Conservation (phyloP, 1,140 invertebrate species). For the Paracyclopina nana region DNA sequence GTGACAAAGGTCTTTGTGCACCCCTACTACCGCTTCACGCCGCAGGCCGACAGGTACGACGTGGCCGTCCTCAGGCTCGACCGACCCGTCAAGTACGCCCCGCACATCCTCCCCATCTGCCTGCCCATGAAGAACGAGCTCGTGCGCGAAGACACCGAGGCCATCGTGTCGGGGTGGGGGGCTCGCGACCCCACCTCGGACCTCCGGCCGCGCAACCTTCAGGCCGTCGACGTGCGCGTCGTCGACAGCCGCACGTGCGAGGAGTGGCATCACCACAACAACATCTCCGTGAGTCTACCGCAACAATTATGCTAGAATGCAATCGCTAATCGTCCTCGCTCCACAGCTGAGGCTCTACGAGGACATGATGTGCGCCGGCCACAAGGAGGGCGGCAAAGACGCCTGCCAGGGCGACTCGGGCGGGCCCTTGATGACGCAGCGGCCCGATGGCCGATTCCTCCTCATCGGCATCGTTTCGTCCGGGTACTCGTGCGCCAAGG, state of each 20-base stretch:
- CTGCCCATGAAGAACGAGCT: slow-evolving; percentile 61
- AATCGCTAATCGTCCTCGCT: neutral
- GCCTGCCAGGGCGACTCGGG: slow-evolving; percentile 38
- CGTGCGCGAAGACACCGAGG: slow-evolving; percentile 68
- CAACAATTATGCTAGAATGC: slow-evolving; percentile 21
- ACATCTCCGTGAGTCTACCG: slow-evolving; percentile 63
- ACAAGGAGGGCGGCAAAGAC: slow-evolving; percentile 46
- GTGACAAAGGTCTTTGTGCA: slow-evolving; percentile 42
- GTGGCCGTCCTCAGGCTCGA: slow-evolving; percentile 73
- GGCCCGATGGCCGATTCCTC: slow-evolving; percentile 56
- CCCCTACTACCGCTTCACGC: slow-evolving; percentile 85
- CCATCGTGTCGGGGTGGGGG: slow-evolving; percentile 83
- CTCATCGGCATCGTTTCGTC: slow-evolving; percentile 77
- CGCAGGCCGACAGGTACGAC: slow-evolving; percentile 54
- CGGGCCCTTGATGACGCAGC: slow-evolving; percentile 19
- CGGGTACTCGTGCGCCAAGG: slow-evolving; percentile 74
- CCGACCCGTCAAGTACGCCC: slow-evolving; percentile 62
- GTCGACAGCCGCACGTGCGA: slow-evolving; percentile 70
- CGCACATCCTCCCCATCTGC: slow-evolving; percentile 80
- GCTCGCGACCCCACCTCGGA: slow-evolving; percentile 60
- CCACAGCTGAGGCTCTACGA: slow-evolving; percentile 47
- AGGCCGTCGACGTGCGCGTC: slow-evolving; percentile 76
- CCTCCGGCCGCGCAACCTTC: slow-evolving; percentile 64
- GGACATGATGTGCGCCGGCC: slow-evolving; percentile 69
- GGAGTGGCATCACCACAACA: slow-evolving; percentile 36